These are phyloP conservation scores for Campylomormyrus tamandua DNA, from an alignment of 2,113 vertebrate genomes.

Conservation along the genomic window DNA sequence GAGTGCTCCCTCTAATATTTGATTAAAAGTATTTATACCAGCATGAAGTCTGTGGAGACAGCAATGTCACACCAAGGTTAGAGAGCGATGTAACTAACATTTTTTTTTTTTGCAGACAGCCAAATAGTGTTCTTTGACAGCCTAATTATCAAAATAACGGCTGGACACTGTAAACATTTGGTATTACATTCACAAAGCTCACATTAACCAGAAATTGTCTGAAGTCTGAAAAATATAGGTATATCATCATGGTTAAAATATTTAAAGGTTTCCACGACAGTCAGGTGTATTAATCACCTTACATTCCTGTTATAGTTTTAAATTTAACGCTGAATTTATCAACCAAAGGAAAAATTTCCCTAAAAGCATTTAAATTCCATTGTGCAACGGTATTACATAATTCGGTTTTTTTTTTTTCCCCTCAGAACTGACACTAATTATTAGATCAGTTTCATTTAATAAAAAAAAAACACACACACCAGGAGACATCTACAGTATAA, in stretches of 20 bases:
- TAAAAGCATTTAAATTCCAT: background rate
- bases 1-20: background rate
- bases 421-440: no score
- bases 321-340: background rate
- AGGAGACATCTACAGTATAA: background rate
- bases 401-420: background rate
- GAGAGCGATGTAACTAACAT: background rate
- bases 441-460: no score
- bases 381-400: background rate
- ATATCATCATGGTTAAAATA: background rate
- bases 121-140: background rate
- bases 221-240: background rate
- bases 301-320: background rate
- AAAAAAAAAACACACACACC: background rate
- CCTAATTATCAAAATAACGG: background rate
- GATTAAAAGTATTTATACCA: conserved; percentile 1
- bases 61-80: background rate
- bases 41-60: background rate
- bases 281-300: background rate
- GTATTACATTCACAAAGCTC: background rate
- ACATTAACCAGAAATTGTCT: background rate
- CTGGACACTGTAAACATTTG: background rate
- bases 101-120: background rate
- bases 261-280: background rate
- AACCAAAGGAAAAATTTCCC: background rate